These are phyloP conservation scores for Clarias batrachus DNA, from an alignment of 2,113 vertebrate species.

Conservation along the genomic window DNA sequence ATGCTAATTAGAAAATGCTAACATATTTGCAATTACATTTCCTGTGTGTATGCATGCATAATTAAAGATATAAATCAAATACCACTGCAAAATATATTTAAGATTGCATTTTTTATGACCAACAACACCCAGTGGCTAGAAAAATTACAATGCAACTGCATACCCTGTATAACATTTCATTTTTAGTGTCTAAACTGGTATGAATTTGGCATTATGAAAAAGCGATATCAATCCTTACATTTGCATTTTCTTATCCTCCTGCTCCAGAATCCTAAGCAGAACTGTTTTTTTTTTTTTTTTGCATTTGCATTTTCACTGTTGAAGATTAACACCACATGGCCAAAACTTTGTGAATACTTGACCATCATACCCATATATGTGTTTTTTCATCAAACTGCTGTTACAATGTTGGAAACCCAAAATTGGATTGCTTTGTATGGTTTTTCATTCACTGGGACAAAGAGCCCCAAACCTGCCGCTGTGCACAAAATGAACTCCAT, in stretches of 20 bases:
- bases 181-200: not conserved
- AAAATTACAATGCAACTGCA: not conserved
- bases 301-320: not conserved
- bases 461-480: not conserved
- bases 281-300: too few relatives aligned
- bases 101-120: not conserved
- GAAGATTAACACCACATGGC: not conserved
- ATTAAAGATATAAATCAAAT: not conserved
- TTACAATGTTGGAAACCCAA: not conserved
- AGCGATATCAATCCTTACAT: not conserved
- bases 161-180: not conserved
- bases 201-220: not conserved
- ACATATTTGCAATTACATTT: not conserved
- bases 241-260: not conserved
- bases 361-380: not conserved
- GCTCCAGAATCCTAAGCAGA: not conserved
- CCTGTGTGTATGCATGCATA: not conserved
- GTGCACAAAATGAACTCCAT: not conserved
- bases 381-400: not conserved
- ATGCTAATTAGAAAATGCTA: slow-evolving; percentile 7
- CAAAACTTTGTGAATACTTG: not conserved
- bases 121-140: not conserved
- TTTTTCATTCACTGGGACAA: too few relatives aligned
- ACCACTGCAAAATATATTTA: not conserved
- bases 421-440: not conserved